phyloP scores from a whole-genome alignment of 2,113 vertebrate species.

The Cyanoramphus novaezelandiae region DNA sequence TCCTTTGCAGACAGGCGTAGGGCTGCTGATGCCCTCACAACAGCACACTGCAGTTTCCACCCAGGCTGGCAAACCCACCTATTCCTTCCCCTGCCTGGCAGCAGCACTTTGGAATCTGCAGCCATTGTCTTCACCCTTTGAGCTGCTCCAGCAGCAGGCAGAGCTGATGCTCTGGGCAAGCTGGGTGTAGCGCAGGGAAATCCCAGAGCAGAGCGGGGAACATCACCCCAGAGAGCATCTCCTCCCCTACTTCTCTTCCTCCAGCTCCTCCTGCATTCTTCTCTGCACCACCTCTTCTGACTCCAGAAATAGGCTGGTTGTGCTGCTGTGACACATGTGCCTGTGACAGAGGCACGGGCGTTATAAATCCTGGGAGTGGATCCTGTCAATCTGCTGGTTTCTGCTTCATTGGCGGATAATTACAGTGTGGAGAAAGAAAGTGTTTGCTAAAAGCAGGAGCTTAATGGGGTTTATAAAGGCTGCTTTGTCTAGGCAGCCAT shows the following conservation, averaged over 20 bases:
- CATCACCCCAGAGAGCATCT: not conserved
- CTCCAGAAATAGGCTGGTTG: not conserved
- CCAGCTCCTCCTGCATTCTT: not conserved
- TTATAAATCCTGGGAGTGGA: not conserved
- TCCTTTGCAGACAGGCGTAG: not conserved
- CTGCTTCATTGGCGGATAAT: constrained; percentile 10
- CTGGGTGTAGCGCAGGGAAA: not conserved
- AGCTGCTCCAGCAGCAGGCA: not conserved
- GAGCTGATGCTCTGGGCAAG: not conserved
- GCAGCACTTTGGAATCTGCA: not conserved
- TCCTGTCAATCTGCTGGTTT: not conserved
- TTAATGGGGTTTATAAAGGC: constrained; percentile 11
- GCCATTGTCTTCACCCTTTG: not conserved
- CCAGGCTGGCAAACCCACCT: not conserved
- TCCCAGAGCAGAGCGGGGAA: not conserved
- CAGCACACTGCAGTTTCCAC: rapidly evolving
- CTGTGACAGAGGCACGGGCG: not conserved
- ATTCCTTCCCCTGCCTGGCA: not conserved
- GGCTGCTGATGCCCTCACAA: rapidly evolving
- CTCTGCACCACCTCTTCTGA: not conserved
- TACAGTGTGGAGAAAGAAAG: not conserved
- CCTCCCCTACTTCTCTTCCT: not conserved
- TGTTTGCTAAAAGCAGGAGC: constrained; percentile 6
- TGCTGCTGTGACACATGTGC: not conserved
- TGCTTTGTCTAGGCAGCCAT: constrained; percentile 25